Base-by-base conservation (phyloP, 37 sponge, comb jelly and placozoan species). In the Haliclona indistincta region DNA sequence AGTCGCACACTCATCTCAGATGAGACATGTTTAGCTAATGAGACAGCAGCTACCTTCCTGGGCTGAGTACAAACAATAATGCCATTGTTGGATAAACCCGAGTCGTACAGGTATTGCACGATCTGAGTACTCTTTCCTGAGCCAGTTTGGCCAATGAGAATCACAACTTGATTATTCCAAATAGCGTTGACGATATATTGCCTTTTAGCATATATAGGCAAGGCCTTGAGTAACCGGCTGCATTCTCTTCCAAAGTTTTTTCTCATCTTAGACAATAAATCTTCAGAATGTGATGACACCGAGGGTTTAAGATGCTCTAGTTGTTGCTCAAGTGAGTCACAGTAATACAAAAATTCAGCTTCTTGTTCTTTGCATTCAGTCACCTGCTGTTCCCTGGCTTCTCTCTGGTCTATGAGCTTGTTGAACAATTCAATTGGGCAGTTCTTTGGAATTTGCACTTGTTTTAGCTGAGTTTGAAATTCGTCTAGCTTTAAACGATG, bases 61-160 rank as follows among this genome's bases (percentile, higher is more conserved):
- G 96, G 96, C 52, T 95, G 92, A 30, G 96, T 90, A 38, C 92
- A 90, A 26, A 68, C 80, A 3, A 79, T 84, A 33, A 63, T 76
- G 5, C 88, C 88, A 42, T 80, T 63, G 34, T 33, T 60, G 1
- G 51, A 43, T 47, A 84, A 77, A 5, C 81, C 87, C 30, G 87
- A 84, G 68, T 88, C 94, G 76, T 84, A 83, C 29, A 85, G 68
- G 74, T 91, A 95, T 64, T 95, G 96, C 1, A 85, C 86, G 10
- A 95, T 36, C 71, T 95, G 96, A 23, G 96, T 95, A 68, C 92
- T 95, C 70, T 95, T 95, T 19, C 96, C 92, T 25, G 92, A 94
- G 1, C 95, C 95, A 43, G 95, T 90, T 76, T 90, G 91, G n/a
- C 85, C 90, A 71, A 87, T 79, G 8, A 94, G 74, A 67, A 94